Evolutionary conservation across 2,888 invertebrate genomes (phyloP).

Genomic region (Pyrrhia umbra): DNA sequence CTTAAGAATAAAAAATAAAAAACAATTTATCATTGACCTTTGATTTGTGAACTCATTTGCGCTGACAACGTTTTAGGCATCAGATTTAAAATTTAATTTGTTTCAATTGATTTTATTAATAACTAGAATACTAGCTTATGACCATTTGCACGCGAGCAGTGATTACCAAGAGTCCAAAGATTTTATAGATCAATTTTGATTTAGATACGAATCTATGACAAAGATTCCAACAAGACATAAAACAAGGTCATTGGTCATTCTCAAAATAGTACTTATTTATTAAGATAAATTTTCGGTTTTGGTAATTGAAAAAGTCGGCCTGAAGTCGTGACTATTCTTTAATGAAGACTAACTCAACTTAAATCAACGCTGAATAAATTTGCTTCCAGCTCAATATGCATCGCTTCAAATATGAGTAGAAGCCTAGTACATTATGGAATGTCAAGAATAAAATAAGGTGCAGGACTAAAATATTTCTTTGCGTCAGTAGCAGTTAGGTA

Average conservation of each 20-base stretch:
- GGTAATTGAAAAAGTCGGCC: conserved; percentile 32
- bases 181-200: conserved; percentile 40
- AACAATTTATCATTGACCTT: conserved; percentile 34
- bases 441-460: too few species aligned
- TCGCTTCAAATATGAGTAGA: too few species aligned
- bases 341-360: neutral
- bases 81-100: conserved; percentile 47
- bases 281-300: conserved; percentile 1
- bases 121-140: conserved; percentile 33
- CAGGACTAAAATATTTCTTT: too few species aligned
- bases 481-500: too few species aligned
- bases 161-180: conserved; percentile 26
- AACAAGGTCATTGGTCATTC: neutral
- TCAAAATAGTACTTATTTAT: neutral
- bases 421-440: too few species aligned
- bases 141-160: conserved; percentile 40
- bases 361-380: neutral
- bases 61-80: conserved; percentile 11
- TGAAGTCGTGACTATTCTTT: neutral
- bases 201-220: conserved; percentile 35
- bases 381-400: too few species aligned
- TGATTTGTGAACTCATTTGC: conserved; percentile 32
- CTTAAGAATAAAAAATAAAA: conserved; percentile 4
- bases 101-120: conserved; percentile 58
- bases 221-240: neutral